Conservation (phyloP, 2,888 invertebrate genomes). For the Deilephila elpenor region DNA sequence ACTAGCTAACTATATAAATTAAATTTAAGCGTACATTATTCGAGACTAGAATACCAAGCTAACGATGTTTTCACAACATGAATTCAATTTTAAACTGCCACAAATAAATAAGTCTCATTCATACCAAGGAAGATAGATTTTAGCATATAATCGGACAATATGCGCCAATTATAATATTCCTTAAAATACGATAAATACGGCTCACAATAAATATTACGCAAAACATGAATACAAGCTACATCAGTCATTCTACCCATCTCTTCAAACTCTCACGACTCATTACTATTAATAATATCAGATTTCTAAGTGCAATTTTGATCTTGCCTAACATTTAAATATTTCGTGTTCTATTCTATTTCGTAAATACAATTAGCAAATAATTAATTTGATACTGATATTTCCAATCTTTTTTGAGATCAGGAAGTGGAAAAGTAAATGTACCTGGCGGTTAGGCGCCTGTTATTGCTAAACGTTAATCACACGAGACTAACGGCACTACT, state of each 20-base stretch:
- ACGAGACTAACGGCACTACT: neutral
- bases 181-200: neutral
- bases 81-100: neutral
- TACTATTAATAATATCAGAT: neutral
- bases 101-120: neutral
- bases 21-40: conserved; percentile 9
- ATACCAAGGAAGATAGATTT: neutral
- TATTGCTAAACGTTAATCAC: neutral
- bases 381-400: neutral
- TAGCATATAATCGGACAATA: neutral
- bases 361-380: neutral
- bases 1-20: conserved; percentile 12
- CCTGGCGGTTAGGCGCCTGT: neutral
- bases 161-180: neutral
- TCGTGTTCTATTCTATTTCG: neutral
- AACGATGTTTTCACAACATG: conserved; percentile 14
- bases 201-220: neutral
- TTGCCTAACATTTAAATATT: conserved; percentile 5
- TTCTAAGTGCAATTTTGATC: conserved; percentile 21
- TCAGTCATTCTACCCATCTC: no score
- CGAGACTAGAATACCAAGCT: conserved; percentile 23
- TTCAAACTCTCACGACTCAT: neutral
- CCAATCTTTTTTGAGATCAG: neutral
- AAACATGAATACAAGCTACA: neutral
- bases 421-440: neutral